Evolutionary conservation across 1,140 invertebrate genomes (phyloP).

Genomic region (Phenacoccus solenopsis): DNA sequence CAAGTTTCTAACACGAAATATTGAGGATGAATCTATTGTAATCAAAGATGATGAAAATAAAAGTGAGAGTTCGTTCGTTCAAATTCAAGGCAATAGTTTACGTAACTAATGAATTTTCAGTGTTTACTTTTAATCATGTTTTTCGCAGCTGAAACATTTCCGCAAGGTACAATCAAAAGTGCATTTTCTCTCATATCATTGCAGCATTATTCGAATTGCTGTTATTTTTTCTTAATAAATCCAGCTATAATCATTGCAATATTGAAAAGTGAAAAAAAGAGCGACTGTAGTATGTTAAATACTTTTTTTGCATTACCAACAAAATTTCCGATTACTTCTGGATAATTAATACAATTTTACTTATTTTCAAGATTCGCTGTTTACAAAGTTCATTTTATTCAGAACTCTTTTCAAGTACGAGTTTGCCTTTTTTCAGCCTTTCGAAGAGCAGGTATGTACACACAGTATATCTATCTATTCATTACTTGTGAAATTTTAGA

Average conservation of each 20-base stretch:
- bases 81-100: too few relatives aligned
- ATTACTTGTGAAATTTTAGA: not conserved
- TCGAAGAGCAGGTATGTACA: not conserved
- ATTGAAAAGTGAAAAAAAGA: not conserved
- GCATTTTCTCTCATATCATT: not conserved
- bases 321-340: not conserved
- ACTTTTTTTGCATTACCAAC: too few relatives aligned
- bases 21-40: not conserved
- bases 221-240: not conserved
- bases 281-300: not conserved
- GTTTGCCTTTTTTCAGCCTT: not conserved
- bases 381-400: not conserved
- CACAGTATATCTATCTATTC: too few relatives aligned
- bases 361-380: not conserved
- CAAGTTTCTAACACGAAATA: not conserved
- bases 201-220: not conserved
- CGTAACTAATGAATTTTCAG: too few relatives aligned
- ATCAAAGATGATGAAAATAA: not conserved
- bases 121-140: not conserved
- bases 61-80: not conserved
- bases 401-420: not conserved
- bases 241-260: not conserved
- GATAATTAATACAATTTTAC: not conserved
- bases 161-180: not conserved
- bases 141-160: not conserved